Evolutionary conservation across 2,113 vertebrate genomes (phyloP), one percentile per base, ranked within the genome.

Genomic region (Nymphicus hollandicus): DNA sequence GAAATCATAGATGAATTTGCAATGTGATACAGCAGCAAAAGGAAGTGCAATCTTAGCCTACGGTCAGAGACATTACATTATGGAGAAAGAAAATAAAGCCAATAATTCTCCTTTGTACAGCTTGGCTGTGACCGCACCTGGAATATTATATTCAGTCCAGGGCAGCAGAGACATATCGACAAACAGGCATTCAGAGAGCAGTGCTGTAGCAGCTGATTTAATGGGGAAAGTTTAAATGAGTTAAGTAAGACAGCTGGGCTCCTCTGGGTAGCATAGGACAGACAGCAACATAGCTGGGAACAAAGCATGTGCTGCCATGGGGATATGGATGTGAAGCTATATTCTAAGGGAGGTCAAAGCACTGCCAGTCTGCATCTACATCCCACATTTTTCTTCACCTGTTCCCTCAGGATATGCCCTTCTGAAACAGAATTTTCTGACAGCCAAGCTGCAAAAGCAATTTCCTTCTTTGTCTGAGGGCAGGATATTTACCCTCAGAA

Each of bases 81-180:
- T 18, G 5, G 37, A 89, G 28, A 17, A 29, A 63, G 58, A 90
- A 81, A 27, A 44, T 53, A 56, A 70, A 29, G 17, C 4, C 52
- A 92, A 47, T 95, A 71, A 94, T 89, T 92, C 91, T 79, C 47
- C 63, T 85, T 41, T 79, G 52, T 72, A 76, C 70, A 68, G 65
- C 56, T 82, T 76, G 61, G 23, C 66, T 73, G 14, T 85, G 86
- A 31, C 89, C 65, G 87, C 81, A 91, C 84, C 94, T 96, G 89
- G 78, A 82, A 86, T 92, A 43, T 88, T 76, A 29, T 11, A 82
- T 58, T 52, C 77, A 76, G 73, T 82, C 37, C 63, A 39, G 65
- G 16, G 70, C 73, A 72, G 37, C 52, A 35, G 56, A 85, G 61
- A 65, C 23, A 22, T 63, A 66, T 31, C 1, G 3, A 79, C 56